phyloP scores from a whole-genome alignment of 2,888 invertebrate species.

The Pammene aurita region DNA sequence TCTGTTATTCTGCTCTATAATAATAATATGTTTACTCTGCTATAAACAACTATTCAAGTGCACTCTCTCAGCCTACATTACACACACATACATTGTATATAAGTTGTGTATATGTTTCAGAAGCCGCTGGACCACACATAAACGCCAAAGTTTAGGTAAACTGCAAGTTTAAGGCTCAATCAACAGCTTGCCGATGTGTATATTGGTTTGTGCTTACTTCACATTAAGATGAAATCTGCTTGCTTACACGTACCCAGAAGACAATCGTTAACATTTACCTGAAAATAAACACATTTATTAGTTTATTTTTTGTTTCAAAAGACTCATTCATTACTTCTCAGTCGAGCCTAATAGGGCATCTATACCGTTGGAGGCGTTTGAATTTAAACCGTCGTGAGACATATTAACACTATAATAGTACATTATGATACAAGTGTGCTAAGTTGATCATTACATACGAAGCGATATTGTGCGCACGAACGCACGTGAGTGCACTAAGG shows the following conservation, averaged over 20 bases:
- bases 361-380: no score
- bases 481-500: no score
- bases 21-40: neutral
- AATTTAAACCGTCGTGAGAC: no score
- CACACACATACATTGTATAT: neutral
- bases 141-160: slow-evolving; percentile 10
- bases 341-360: no score
- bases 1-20: neutral
- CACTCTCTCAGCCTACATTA: neutral
- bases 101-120: neutral
- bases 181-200: neutral
- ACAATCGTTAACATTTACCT: neutral
- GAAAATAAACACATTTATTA: neutral
- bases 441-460: no score
- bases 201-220: neutral
- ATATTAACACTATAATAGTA: no score
- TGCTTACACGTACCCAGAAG: no score
- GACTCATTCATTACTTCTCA: neutral
- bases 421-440: no score
- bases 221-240: no score
- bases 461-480: no score
- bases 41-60: neutral
- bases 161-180: slow-evolving; percentile 3
- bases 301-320: neutral
- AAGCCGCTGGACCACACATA: neutral